Evolutionary conservation across 2,797 vertebrate genomes (phyloP).

Genomic region (Jordanella pulchra): DNA sequence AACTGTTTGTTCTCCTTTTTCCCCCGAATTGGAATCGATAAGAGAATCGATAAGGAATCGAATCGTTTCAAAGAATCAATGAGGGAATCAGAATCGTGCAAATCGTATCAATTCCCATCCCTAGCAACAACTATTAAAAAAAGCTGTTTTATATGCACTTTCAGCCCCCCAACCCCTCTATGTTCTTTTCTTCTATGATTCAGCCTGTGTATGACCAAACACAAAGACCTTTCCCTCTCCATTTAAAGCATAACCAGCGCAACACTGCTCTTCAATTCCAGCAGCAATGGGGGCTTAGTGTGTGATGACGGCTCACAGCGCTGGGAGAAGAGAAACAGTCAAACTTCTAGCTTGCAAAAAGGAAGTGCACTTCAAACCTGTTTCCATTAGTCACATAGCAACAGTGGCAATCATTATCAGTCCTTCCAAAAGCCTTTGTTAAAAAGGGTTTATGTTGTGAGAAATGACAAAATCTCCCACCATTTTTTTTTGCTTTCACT

Average conservation of each 20-base stretch:
- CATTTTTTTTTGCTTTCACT: slow-evolving; percentile 24
- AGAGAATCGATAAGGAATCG: no score
- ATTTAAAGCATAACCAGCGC: slow-evolving; percentile 35
- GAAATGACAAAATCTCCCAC: slow-evolving; percentile 29
- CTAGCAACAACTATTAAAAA: no score
- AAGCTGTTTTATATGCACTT: not conserved
- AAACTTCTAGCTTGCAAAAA: slow-evolving; percentile 50
- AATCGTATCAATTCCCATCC: no score
- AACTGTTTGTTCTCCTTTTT: no score
- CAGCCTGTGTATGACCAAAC: slow-evolving; percentile 23
- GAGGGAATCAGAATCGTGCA: no score
- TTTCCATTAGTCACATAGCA: slow-evolving; percentile 73
- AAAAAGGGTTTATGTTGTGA: slow-evolving; percentile 29
- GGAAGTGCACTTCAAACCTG: slow-evolving; percentile 53
- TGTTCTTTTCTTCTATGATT: slow-evolving; percentile 21
- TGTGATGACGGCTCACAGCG: slow-evolving; percentile 34
- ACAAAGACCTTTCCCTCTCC: slow-evolving; percentile 23
- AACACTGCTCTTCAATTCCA: slow-evolving; percentile 18
- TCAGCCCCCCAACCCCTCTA: not conserved
- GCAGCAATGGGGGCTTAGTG: slow-evolving; percentile 31
- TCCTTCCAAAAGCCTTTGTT: slow-evolving; percentile 38
- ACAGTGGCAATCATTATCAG: slow-evolving; percentile 39
- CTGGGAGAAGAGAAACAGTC: slow-evolving; percentile 23
- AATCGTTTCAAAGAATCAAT: no score
- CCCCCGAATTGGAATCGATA: no score